Evolutionary conservation across 2,888 invertebrate species (phyloP), one percentile per base, ranked within the genome.

Genomic region (Amphipoea lucens): DNA sequence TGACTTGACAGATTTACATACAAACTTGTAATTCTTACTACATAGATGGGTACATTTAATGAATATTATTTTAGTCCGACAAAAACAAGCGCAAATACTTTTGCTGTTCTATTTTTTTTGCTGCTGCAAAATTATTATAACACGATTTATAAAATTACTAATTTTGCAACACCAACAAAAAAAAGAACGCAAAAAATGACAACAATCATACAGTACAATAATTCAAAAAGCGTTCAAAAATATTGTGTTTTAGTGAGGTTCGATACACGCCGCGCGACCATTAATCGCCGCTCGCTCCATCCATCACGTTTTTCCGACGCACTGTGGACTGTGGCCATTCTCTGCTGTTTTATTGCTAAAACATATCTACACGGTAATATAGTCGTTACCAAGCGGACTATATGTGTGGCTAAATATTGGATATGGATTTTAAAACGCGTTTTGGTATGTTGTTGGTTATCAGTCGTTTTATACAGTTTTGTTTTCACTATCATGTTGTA

Each of bases 301-400:
- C 85, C 86, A 85, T 85, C 85, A 85, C 51, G 65, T 87, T 85
- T 87, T 75, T 73, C 71, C 72, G 72, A 60, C 72, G 74, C 74
- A n/a, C 45, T 36, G 73, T 71, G 79, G 40, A 54, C 62, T 54
- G 74, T 45, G 82, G 60, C 70, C 74, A 51, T 72, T 48, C 72
- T 63, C 23, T 45, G 36, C 45, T 36, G 66, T 73, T 85, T 87
- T 75, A 87, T 87, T 75, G 66, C 62, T 60, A 57, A 57, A 48
- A 48, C 40, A 48, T 71, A 72, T 54, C 14, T 29, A 83, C 75
- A 48, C 3, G 9, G 17, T 69, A 45, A 83, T 57, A 63, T 20
- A 29, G 54, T 36, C 65, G 48, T 29, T 36, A 54, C 40, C 23
- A 12, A 40, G 11, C 14, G 2, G n/a, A 42, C 48, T 71, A 12